Conservation (phyloP, 2,797 vertebrate genomes). For the Silurus aristotelis region DNA sequence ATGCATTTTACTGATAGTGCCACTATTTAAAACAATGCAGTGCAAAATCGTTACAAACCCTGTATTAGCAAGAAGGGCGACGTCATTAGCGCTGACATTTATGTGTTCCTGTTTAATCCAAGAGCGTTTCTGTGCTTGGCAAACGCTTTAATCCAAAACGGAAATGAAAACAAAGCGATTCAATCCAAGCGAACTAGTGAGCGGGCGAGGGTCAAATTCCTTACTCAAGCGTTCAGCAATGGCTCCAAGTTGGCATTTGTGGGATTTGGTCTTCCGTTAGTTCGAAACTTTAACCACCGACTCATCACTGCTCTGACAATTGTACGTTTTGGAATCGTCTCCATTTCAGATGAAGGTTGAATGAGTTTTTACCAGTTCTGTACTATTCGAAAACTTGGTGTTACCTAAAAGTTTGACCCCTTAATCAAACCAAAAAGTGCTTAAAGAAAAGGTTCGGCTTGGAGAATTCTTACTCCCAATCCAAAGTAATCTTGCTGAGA, state of each 20-base stretch:
- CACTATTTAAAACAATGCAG: constrained; percentile 6
- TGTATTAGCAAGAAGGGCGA: not conserved
- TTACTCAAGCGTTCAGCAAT: not conserved
- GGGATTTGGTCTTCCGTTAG: not conserved
- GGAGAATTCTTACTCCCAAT: not conserved
- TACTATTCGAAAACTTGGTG: not conserved
- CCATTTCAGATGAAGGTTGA: not conserved
- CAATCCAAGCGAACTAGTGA: not conserved
- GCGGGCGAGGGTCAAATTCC: not conserved
- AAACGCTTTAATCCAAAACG: not conserved
- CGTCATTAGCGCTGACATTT: not conserved
- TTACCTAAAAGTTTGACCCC: not conserved
- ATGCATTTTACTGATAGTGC: constrained; percentile 43
- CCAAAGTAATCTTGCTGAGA: not conserved
- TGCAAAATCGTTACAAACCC: not conserved
- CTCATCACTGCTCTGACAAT: not conserved
- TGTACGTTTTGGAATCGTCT: not conserved
- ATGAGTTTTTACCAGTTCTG: not conserved
- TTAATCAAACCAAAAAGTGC: not conserved
- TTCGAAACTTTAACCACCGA: not conserved
- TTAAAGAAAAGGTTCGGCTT: not conserved
- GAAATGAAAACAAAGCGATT: not conserved
- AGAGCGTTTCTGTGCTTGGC: not conserved
- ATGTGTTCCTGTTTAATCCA: not conserved
- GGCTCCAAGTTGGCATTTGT: not conserved